Conservation (phyloP, 2,888 invertebrate genomes). For the Eledone cirrhosa region DNA sequence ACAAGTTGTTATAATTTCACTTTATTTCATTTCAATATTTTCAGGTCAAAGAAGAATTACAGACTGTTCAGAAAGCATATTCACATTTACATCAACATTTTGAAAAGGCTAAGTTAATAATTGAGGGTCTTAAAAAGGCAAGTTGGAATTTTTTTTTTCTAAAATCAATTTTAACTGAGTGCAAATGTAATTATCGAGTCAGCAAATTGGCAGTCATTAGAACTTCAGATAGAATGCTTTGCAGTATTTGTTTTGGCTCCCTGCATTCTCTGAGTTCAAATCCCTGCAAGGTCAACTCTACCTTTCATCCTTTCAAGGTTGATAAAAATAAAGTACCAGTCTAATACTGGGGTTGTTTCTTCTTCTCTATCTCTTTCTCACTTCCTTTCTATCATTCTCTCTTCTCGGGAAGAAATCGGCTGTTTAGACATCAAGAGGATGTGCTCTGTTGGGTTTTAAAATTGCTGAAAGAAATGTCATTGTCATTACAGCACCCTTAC, state of each 20-base stretch:
- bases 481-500: too few species aligned
- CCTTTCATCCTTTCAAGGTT: too few species aligned
- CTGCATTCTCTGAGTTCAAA: too few species aligned
- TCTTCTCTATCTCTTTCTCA: not conserved
- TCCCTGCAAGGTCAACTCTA: too few species aligned
- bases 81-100: not conserved
- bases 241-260: too few species aligned
- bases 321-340: too few species aligned
- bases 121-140: conserved; percentile 18
- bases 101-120: not conserved
- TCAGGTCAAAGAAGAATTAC: not conserved
- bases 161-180: too few species aligned
- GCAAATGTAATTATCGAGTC: too few species aligned
- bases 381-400: not conserved
- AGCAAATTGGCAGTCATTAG: not conserved
- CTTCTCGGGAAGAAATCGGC: not conserved
- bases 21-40: not conserved
- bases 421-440: not conserved
- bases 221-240: too few species aligned
- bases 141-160: not conserved
- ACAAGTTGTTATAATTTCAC: too few species aligned
- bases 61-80: not conserved
- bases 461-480: not conserved
- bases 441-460: not conserved
- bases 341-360: not conserved